Evolutionary conservation across 2,113 vertebrate species (phyloP), one percentile per base, ranked within the genome.

Genomic region (Engystomops pustulosus): DNA sequence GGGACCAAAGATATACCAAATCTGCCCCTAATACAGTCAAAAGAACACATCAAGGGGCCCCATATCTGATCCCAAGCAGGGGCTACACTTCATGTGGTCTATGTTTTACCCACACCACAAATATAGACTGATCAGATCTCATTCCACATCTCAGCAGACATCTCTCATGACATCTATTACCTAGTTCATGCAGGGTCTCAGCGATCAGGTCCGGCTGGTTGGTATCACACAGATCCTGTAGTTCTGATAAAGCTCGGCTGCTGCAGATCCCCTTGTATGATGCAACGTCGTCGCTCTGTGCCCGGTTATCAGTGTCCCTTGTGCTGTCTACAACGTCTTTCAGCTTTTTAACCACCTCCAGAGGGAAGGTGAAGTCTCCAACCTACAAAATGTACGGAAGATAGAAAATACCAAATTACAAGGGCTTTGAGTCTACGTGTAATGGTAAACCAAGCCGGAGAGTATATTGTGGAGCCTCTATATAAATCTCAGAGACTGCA

Each of bases 271-370:
- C 0, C 18, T 36, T 17, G 6, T 58, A 17, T 1, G 30, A 5
- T 55, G 18, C 6, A 2, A 55, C 17, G 6, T 70, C 34, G 6
- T 53, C 65, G 11, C 30, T 17, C n/a, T 25, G 3, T 18, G 4
- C 20, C 15, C 4, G 15, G 17, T 10, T 0, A 4, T 53, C 30
- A 5, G 8, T 6, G 14, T 7, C 0, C 4, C 12, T 8, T 11
- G 0, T 67, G 9, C 1, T 2, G 2, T 14, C 83, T 11, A 68
- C 8, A 25, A 85, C 9, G 9, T 32, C 72, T 20, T 79, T 83
- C 14, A 80, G 45, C 69, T 76, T 60, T 69, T 83, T 83, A 1
- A 79, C 75, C 14, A 51, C 20, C 10, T 75, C 75, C 36, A 85
- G 58, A 3, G 80, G 15, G 60, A 85, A 80, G 0, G 17, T 23